Evolutionary conservation across 2,888 invertebrate species (phyloP), one percentile per base, ranked within the genome.

Genomic region (Dolichomitus sp.): DNA sequence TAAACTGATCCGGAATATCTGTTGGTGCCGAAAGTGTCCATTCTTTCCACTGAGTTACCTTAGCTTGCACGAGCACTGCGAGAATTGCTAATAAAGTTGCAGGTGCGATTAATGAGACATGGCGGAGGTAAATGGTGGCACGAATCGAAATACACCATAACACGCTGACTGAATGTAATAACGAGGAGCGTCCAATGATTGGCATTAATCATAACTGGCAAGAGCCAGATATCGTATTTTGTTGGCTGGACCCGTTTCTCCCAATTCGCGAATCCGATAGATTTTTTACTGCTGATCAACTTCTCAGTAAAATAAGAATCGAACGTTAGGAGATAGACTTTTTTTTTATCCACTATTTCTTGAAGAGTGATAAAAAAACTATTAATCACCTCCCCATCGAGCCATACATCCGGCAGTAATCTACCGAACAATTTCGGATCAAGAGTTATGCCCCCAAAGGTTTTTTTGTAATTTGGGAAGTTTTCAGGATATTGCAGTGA

Each of bases 141-240:
- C 4, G 72, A 72, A 42, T 72, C 72, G 17, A 48, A 72, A 33
- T 72, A 72, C 1, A 48, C 5, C 14, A 57, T 57, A 4, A 57
- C n/a, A 5, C 33, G 9, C 3, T 33, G 57, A 2, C 30, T 52
- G 19, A 80, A 12, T 12, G 12, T 9, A 12, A 42, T 42, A 2
- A 42, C 42, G 12, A 42, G 42, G 17, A 69, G 40, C n/a, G 42
- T 40, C 69, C 69, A 54, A 37, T 69, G 69, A 40, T 37, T 14
- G 7, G 11, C 23, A 40, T 54, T 19, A 2, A 69, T 5, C 23
- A 40, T 14, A 11, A 69, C 40, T 23, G 69, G 54, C 27, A 54
- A 54, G 14, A 69, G 37, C 69, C 54, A 54, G 3, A 69, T 33
- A 37, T 69, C 52, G 37, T 40, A 54, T 6, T 40, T 54, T 5